Conservation (phyloP, 2,797 vertebrate genomes). For the Gambusia yucatana region DNA sequence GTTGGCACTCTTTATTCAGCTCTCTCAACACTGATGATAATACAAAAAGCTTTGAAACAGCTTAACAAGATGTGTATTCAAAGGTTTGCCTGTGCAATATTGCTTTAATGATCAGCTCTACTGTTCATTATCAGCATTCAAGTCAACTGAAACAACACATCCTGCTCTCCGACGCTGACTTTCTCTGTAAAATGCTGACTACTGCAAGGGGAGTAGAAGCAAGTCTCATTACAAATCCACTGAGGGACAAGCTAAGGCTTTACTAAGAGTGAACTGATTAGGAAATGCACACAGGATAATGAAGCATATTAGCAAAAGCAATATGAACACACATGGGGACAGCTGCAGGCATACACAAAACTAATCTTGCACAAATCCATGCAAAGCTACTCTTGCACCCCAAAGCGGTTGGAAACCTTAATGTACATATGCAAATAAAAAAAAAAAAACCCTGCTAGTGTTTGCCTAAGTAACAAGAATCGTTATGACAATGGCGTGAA, state of each 20-base stretch:
- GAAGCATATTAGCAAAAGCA: slow-evolving; percentile 50
- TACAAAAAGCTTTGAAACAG: slow-evolving; percentile 25
- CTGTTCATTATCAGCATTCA: slow-evolving; percentile 34
- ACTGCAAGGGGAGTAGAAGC: slow-evolving; percentile 40
- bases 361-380: slow-evolving; percentile 10
- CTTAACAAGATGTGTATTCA: slow-evolving; percentile 21
- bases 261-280: slow-evolving; percentile 57
- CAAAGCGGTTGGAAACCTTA: slow-evolving; percentile 12
- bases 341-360: slow-evolving; percentile 26
- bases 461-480: slow-evolving; percentile 55
- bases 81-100: slow-evolving; percentile 18
- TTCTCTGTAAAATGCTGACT: slow-evolving; percentile 63
- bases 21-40: slow-evolving; percentile 29
- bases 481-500: slow-evolving; percentile 61
- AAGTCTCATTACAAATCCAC: slow-evolving; percentile 70
- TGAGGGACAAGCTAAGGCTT: slow-evolving; percentile 45
- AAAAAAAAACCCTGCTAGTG: slow-evolving; percentile 17
- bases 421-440: slow-evolving; percentile 12
- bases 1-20: slow-evolving; percentile 18
- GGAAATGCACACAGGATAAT: slow-evolving; percentile 52
- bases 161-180: slow-evolving; percentile 55
- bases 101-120: slow-evolving; percentile 27
- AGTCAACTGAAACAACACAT: slow-evolving; percentile 24
- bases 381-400: slow-evolving; percentile 9
- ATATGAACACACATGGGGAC: slow-evolving; percentile 32